A percentile compares a stretch with the other conserved stretches of the same genome.
phyloP scores from a whole-genome alignment of 2,888 invertebrate species.

The Micropterix aruncella region DNA sequence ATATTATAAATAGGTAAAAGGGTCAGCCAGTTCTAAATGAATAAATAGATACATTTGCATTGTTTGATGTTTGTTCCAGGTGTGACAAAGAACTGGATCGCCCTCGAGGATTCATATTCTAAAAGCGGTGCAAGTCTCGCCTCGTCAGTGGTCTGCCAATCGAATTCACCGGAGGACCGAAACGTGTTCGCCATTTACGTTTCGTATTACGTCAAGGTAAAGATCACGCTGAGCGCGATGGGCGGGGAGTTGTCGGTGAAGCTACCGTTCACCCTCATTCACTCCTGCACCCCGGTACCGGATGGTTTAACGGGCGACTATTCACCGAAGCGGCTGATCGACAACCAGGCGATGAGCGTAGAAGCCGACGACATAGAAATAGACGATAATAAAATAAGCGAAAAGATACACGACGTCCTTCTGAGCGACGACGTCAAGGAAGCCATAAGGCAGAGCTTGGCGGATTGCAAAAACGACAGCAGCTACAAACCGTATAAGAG shows the following conservation, averaged over 20 bases:
- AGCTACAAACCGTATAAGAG: neutral
- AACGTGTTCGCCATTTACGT: slow-evolving; percentile 87
- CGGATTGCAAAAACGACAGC: neutral
- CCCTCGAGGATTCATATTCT: slow-evolving; percentile 72
- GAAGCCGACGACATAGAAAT: slow-evolving; percentile 25
- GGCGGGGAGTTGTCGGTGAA: slow-evolving; percentile 69
- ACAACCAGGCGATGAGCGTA: slow-evolving; percentile 32
- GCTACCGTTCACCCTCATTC: slow-evolving; percentile 67
- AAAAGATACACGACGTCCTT: neutral
- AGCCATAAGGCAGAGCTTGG: slow-evolving; percentile 16
- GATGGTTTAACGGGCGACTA: slow-evolving; percentile 37
- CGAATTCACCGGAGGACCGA: slow-evolving; percentile 52
- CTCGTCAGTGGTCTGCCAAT: slow-evolving; percentile 39
- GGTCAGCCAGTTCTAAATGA: no score
- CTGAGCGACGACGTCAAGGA: slow-evolving; percentile 19
- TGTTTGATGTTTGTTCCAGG: slow-evolving; percentile 30
- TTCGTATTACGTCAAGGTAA: slow-evolving; percentile 82
- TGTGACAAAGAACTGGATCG: slow-evolving; percentile 82
- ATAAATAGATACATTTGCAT: no score
- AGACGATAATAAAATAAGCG: slow-evolving; percentile 4
- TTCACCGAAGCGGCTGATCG: slow-evolving; percentile 31
- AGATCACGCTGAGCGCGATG: slow-evolving; percentile 66
- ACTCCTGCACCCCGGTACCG: slow-evolving; percentile 47
- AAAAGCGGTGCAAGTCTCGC: slow-evolving; percentile 50
- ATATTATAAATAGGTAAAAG: no score